Percentiles rank a stretch among this genome's conserved stretches.
These are phyloP conservation scores for Peromyscus melanophrys DNA, from an alignment of 2,797 vertebrate species.

Conservation along the genomic window DNA sequence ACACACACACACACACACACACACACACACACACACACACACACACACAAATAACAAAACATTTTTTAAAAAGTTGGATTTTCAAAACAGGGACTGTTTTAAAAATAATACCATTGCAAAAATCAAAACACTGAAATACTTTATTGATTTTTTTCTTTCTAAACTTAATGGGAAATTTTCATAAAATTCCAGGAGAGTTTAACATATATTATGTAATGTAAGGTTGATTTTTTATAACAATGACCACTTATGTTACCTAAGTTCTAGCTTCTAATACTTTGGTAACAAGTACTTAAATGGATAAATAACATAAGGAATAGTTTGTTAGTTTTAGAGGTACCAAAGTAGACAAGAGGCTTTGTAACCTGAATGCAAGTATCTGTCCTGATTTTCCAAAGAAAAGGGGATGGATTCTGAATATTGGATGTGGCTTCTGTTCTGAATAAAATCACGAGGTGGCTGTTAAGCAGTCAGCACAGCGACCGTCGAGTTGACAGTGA, in stretches of 20 bases:
- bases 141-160: conserved; percentile 48
- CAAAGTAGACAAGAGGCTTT: neutral
- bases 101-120: neutral
- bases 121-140: neutral
- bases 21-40: neutral
- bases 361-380: no score
- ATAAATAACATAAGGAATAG: conserved; percentile 40
- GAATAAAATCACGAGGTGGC: neutral
- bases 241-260: neutral
- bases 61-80: neutral
- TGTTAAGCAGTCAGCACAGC: neutral
- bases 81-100: neutral
- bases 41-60: neutral
- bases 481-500: neutral
- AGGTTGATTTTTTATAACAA: neutral
- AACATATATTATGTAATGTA: conserved; percentile 6
- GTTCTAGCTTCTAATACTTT: conserved; percentile 10
- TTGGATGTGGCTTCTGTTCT: neutral
- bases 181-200: conserved; percentile 59
- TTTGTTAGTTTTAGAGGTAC: neutral
- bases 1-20: neutral
- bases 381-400: neutral
- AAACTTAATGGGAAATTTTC: conserved; percentile 22
- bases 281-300: neutral
- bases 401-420: neutral